Conservation (phyloP, 1,140 invertebrate genomes). For the Magallana ariakensis region DNA sequence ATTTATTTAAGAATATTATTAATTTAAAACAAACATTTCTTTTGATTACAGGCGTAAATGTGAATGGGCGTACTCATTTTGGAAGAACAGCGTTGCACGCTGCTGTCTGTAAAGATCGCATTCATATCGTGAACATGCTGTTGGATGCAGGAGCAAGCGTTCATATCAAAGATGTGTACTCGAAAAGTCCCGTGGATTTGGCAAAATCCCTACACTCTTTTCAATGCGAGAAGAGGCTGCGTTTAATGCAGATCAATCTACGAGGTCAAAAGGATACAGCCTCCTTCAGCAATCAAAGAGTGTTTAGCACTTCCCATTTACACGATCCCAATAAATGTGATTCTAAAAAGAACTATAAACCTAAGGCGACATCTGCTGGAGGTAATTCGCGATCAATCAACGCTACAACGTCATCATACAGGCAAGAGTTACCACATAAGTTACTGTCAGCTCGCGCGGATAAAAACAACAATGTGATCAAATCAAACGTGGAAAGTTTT, state of each 20-base stretch:
- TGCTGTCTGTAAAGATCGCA: constrained; percentile 65
- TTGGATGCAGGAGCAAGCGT: constrained; percentile 55
- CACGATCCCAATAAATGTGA: not conserved
- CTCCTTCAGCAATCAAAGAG: not conserved
- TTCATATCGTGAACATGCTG: constrained; percentile 64
- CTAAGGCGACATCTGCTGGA: constrained; percentile 15
- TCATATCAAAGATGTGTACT: constrained; percentile 59
- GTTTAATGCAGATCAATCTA: constrained; percentile 63
- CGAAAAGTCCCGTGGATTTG: constrained; percentile 57
- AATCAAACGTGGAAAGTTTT: not conserved
- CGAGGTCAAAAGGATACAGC: constrained; percentile 42
- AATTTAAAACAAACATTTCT: no score
- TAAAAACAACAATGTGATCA: not conserved
- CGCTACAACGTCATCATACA: not conserved
- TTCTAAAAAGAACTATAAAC: not conserved
- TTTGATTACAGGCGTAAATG: constrained; percentile 62
- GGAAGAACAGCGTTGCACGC: constrained; percentile 68
- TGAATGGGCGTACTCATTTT: constrained; percentile 63
- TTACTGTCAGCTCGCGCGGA: not conserved
- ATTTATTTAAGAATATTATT: no score
- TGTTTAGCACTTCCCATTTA: constrained; percentile 15
- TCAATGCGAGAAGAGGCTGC: constrained; percentile 65
- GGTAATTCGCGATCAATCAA: not conserved
- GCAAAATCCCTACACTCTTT: constrained; percentile 58
- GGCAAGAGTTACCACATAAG: not conserved